These are phyloP conservation scores for Phorcus lineatus DNA, from an alignment of 2,888 invertebrate genomes.

Conservation along the genomic window DNA sequence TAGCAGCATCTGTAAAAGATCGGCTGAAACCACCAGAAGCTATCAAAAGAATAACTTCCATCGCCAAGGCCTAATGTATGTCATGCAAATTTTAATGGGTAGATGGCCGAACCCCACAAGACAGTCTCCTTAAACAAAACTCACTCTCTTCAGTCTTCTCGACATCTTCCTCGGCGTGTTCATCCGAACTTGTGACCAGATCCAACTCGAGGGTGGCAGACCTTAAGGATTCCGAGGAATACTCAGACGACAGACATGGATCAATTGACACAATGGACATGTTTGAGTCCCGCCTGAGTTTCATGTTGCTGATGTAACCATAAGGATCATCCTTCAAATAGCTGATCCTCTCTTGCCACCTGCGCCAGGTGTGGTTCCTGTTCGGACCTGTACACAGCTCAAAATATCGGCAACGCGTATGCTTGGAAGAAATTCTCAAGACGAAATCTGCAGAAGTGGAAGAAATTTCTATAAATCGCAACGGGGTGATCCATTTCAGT, in stretches of 20 bases:
- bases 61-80: too few species aligned
- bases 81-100: too few species aligned
- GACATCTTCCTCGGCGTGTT: too few species aligned
- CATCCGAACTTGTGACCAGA: too few species aligned
- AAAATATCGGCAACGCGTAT: background rate
- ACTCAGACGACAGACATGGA: background rate
- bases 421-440: background rate
- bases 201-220: background rate
- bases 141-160: too few species aligned
- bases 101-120: too few species aligned
- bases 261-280: background rate
- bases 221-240: background rate
- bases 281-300: background rate
- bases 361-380: background rate
- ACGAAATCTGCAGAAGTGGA: background rate
- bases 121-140: too few species aligned
- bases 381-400: background rate
- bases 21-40: too few species aligned
- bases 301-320: background rate
- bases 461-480: conserved; percentile 3
- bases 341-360: background rate
- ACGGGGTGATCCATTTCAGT: conserved; percentile 13
- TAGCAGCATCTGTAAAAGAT: too few species aligned
- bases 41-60: too few species aligned
- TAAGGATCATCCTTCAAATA: conserved; percentile 19